Evolutionary conservation across 2,888 invertebrate species (phyloP).

Genomic region (Parnassius mnemosyne): DNA sequence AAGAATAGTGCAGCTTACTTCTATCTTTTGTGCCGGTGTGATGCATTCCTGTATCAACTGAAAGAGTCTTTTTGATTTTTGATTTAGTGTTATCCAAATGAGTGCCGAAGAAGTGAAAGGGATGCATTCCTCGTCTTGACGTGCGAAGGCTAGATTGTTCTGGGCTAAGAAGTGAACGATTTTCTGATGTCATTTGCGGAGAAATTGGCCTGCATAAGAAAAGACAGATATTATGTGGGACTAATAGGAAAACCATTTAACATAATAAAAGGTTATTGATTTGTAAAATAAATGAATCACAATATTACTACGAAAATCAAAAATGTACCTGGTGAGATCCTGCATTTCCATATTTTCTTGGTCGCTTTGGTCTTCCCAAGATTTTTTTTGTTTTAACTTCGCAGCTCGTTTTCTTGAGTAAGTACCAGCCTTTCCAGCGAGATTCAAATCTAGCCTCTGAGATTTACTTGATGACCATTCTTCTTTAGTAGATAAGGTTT

Average conservation of each 20-base stretch:
- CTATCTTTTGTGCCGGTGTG: slow-evolving; percentile 70
- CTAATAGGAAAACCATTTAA: too few species aligned
- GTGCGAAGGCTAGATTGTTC: slow-evolving; percentile 65
- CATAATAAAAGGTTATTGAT: too few species aligned
- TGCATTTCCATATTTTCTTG: slow-evolving; percentile 85
- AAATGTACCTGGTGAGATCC: slow-evolving; percentile 80
- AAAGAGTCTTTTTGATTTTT: slow-evolving; percentile 75
- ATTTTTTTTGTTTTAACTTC: slow-evolving; percentile 76
- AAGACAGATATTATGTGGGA: too few species aligned
- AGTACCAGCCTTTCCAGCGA: slow-evolving; percentile 73
- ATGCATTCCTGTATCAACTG: slow-evolving; percentile 77
- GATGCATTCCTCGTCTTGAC: slow-evolving; percentile 53
- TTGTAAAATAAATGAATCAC: too few species aligned
- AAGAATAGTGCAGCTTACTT: slow-evolving; percentile 44
- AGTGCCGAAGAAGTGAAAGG: slow-evolving; percentile 72
- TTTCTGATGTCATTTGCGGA: slow-evolving; percentile 68
- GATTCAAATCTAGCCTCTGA: slow-evolving; percentile 66
- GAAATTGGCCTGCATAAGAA: slow-evolving; percentile 61
- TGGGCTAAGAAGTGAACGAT: slow-evolving; percentile 70
- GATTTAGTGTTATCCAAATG: slow-evolving; percentile 69
- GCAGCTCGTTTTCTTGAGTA: slow-evolving; percentile 74
- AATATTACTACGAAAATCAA: too few species aligned
- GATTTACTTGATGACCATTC: slow-evolving; percentile 68
- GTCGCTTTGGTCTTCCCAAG: slow-evolving; percentile 87
- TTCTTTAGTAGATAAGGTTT: slow-evolving; percentile 72